Evolutionary conservation across 2,113 vertebrate species (phyloP).

Genomic region (Anoplopoma fimbria): DNA sequence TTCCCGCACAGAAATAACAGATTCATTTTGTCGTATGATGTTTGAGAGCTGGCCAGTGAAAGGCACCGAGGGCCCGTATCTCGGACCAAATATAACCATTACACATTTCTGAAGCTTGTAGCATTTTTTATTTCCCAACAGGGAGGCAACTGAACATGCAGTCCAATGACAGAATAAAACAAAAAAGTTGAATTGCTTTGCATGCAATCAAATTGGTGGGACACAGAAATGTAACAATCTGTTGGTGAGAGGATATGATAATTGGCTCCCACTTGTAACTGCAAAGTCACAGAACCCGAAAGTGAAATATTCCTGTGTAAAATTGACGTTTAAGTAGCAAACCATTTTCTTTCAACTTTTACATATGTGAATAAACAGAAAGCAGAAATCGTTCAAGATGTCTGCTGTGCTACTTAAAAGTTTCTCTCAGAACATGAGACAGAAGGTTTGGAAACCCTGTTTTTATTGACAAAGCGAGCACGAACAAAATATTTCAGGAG

Average conservation of each 20-base stretch:
- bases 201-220: slow-evolving; percentile 9
- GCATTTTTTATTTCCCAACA: neutral
- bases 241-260: neutral
- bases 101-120: slow-evolving; percentile 14
- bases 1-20: slow-evolving; percentile 30
- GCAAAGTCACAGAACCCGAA: slow-evolving; percentile 6
- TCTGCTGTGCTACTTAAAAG: neutral
- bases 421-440: slow-evolving; percentile 16
- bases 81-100: slow-evolving; percentile 3
- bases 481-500: slow-evolving; percentile 11
- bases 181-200: slow-evolving; percentile 16
- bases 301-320: neutral
- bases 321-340: neutral
- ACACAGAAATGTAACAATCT: neutral
- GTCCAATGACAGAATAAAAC: neutral
- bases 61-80: slow-evolving; percentile 23
- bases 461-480: slow-evolving; percentile 9
- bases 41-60: slow-evolving; percentile 15
- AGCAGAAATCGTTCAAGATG: slow-evolving; percentile 19
- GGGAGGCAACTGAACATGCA: slow-evolving; percentile 23
- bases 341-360: slow-evolving; percentile 1
- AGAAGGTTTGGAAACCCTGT: neutral
- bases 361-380: neutral
- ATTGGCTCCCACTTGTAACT: slow-evolving; percentile 14
- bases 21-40: slow-evolving; percentile 46